These are phyloP conservation scores for Rhizomys pruinosus DNA, from an alignment of 2,113 vertebrate species.

Conservation along the genomic window DNA sequence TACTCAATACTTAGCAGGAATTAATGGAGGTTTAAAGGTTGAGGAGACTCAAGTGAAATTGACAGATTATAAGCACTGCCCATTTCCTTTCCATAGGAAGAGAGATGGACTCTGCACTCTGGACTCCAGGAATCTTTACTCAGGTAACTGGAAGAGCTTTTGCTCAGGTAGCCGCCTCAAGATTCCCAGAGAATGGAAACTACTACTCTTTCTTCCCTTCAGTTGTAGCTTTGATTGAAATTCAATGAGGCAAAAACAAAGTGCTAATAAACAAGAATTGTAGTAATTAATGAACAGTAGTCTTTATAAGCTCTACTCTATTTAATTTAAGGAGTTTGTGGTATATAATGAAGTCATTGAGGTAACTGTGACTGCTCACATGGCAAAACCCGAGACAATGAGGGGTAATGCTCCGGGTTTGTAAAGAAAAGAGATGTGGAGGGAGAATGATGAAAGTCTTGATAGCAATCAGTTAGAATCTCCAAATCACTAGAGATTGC, in stretches of 20 bases:
- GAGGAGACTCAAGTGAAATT: constrained; percentile 2
- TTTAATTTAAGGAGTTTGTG: constrained; percentile 71
- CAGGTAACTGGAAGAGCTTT: neutral
- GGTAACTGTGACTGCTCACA: constrained; percentile 61
- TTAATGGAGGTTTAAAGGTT: constrained; percentile 47
- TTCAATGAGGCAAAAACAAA: constrained; percentile 78
- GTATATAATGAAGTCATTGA: constrained; percentile 59
- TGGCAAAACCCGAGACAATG: constrained; percentile 56
- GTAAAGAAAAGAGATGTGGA: constrained; percentile 9
- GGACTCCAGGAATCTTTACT: neutral
- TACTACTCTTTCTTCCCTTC: constrained; percentile 20
- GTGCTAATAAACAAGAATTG: constrained; percentile 72
- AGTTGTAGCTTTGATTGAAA: constrained; percentile 74
- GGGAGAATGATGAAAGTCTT: neutral
- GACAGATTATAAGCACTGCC: neutral
- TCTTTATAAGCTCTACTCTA: constrained; percentile 70
- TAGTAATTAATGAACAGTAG: constrained; percentile 76
- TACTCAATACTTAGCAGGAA: neutral
- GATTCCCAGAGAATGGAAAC: neutral
- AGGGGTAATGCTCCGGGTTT: constrained; percentile 42
- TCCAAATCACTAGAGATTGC: neutral
- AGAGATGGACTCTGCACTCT: no score
- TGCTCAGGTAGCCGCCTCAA: neutral
- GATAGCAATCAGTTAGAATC: constrained; percentile 4
- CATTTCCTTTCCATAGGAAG: neutral